phyloP scores from a whole-genome alignment of 1,140 invertebrate genomes.

The Phymorhynchus buccinoides region DNA sequence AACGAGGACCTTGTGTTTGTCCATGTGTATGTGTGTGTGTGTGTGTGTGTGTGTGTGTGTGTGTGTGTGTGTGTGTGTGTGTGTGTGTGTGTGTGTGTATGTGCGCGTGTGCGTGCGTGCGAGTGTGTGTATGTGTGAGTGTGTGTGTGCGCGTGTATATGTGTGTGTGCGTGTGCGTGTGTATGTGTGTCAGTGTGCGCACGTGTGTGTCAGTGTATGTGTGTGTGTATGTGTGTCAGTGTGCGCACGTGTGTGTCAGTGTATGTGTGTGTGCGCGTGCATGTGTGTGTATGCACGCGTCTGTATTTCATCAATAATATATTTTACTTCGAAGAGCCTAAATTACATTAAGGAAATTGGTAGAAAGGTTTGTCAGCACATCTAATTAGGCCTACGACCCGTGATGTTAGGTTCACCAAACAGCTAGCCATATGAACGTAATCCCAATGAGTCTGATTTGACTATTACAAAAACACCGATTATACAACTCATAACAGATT shows the following conservation, averaged over 20 bases:
- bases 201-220: not conserved
- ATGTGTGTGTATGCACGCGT: not conserved
- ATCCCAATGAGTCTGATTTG: no score
- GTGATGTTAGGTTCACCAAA: no score
- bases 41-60: slow-evolving; percentile 13
- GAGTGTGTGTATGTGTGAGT: slow-evolving; percentile 8
- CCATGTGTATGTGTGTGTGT: not conserved
- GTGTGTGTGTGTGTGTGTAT: not conserved
- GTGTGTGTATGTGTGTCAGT: not conserved
- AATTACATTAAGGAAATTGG: no score
- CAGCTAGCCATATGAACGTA: no score
- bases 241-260: not conserved
- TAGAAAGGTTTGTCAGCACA: not conserved
- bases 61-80: slow-evolving; percentile 22
- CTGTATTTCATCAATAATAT: not conserved
- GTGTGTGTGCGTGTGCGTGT: not conserved
- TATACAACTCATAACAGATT: no score
- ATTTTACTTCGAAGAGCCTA: not conserved
- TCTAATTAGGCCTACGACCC: no score
- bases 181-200: not conserved
- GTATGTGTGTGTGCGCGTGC: not conserved
- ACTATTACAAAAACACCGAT: no score
- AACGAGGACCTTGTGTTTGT: no score
- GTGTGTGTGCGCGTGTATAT: not conserved
- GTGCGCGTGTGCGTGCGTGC: not conserved